Conservation (phyloP, 2,797 vertebrate genomes). For the Dermochelys coriacea region DNA sequence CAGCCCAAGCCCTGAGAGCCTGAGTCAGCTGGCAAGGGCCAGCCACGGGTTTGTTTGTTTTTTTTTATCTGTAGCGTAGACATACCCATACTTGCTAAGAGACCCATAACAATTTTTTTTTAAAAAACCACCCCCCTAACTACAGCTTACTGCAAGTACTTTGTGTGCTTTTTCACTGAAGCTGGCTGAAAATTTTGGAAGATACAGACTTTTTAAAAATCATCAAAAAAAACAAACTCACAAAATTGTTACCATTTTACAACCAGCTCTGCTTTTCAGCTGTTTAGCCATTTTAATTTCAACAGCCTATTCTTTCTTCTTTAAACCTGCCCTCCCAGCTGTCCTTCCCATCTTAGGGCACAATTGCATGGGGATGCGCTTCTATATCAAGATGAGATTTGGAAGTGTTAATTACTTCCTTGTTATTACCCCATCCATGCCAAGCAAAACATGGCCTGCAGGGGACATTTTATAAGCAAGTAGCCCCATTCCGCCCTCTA, state of each 20-base stretch:
- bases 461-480: accelerated
- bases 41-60: background rate
- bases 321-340: background rate
- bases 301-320: background rate
- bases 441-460: background rate
- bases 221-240: background rate
- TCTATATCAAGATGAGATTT: background rate
- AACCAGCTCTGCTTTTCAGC: background rate
- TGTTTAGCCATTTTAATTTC: background rate
- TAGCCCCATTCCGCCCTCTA: accelerated
- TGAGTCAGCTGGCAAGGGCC: background rate
- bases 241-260: background rate
- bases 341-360: background rate
- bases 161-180: background rate
- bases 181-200: background rate
- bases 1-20: too few relatives aligned
- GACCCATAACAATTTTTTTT: too few relatives aligned
- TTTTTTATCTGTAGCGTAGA: background rate
- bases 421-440: background rate
- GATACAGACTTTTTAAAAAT: background rate
- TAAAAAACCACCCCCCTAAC: background rate
- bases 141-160: background rate
- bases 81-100: background rate
- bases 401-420: background rate
- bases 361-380: too few relatives aligned